phyloP scores from a whole-genome alignment of 2,888 invertebrate species.

The Yponomeuta cagnagella region DNA sequence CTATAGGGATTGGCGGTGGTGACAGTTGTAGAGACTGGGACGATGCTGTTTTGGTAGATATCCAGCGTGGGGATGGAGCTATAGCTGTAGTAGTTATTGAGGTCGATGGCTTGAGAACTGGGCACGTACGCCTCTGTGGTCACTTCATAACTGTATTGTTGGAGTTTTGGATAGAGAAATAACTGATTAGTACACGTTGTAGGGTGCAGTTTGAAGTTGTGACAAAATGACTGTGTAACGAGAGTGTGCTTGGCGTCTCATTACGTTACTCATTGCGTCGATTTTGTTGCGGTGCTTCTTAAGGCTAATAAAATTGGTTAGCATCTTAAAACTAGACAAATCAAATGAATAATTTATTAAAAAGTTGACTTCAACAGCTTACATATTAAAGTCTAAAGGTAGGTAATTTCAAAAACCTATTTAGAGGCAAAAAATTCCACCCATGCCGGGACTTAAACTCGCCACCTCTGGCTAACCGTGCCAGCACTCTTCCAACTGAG shows the following conservation, averaged over 20 bases:
- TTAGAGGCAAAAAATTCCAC: no score
- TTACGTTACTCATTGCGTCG: slow-evolving; percentile 30
- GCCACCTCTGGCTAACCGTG: no score
- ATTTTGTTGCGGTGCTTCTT: slow-evolving; percentile 29
- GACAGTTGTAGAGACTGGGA: slow-evolving; percentile 15
- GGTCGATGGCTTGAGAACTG: slow-evolving; percentile 39
- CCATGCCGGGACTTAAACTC: no score
- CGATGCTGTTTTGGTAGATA: slow-evolving; percentile 5
- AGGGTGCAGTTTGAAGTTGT: slow-evolving; percentile 21
- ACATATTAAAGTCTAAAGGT: background rate
- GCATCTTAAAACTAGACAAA: background rate
- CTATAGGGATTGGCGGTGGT: slow-evolving; percentile 35
- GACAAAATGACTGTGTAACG: slow-evolving; percentile 44
- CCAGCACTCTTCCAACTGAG: no score
- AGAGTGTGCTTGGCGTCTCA: slow-evolving; percentile 44
- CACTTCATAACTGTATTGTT: slow-evolving; percentile 57
- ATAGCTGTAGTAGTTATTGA: slow-evolving; percentile 33
- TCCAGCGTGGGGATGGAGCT: slow-evolving; percentile 25
- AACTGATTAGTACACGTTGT: slow-evolving; percentile 9
- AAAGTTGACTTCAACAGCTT: background rate
- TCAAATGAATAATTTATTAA: background rate
- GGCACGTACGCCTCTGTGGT: slow-evolving; percentile 64
- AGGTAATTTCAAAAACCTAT: background rate
- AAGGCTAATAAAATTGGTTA: background rate
- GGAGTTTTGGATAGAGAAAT: slow-evolving; percentile 24